Percentiles rank a stretch among this genome's conserved stretches.
These are phyloP conservation scores for Willowsia nigromaculata DNA, from an alignment of 2,888 invertebrate genomes.

Conservation along the genomic window DNA sequence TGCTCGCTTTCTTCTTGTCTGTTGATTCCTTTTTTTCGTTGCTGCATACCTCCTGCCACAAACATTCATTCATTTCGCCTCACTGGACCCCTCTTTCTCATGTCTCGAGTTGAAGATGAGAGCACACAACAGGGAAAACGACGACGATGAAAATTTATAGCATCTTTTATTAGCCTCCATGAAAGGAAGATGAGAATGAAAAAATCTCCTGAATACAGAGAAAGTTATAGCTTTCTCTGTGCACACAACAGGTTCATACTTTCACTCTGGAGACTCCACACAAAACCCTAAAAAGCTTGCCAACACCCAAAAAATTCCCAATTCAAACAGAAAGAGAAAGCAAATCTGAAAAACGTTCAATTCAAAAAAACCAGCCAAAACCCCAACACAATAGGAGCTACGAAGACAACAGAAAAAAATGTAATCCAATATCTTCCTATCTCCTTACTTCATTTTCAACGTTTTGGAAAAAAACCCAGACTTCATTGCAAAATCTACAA, in stretches of 20 bases:
- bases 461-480: background rate
- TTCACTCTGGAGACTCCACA: background rate
- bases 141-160: constrained; percentile 65
- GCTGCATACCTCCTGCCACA: background rate
- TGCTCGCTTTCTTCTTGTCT: background rate
- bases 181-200: constrained; percentile 20
- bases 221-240: background rate
- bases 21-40: background rate
- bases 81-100: background rate
- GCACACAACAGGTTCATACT: constrained; percentile 18
- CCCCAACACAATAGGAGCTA: background rate
- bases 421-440: constrained; percentile 36
- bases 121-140: background rate
- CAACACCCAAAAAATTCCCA: constrained; percentile 11
- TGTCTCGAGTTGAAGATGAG: too few relatives aligned
- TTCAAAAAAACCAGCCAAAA: background rate
- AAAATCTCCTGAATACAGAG: background rate
- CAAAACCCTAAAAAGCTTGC: background rate
- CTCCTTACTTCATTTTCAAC: background rate
- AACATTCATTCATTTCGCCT: background rate
- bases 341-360: background rate
- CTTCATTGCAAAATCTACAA: background rate
- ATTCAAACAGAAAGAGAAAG: background rate
- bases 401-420: background rate
- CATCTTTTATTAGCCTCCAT: constrained; percentile 62